These are phyloP conservation scores for Poecilus cupreus DNA, from an alignment of 2,888 invertebrate genomes.

Conservation along the genomic window DNA sequence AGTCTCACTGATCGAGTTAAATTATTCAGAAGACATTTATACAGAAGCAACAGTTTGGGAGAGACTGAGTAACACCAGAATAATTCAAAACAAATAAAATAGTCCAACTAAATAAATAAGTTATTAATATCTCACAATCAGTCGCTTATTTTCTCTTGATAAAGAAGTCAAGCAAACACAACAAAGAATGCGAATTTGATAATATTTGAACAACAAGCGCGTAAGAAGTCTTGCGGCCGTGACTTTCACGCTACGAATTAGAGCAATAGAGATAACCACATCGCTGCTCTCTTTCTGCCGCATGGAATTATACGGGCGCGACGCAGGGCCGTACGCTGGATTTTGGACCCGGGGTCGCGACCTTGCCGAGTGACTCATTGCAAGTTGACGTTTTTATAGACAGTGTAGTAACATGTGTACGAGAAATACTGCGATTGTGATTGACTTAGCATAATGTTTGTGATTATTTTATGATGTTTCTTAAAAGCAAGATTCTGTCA, in stretches of 20 bases:
- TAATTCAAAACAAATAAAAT: not conserved
- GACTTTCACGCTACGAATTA: not conserved
- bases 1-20: no score
- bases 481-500: no score
- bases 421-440: no score
- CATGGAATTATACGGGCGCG: not conserved
- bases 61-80: no score
- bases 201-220: not conserved
- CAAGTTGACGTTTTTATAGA: no score
- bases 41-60: no score
- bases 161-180: not conserved
- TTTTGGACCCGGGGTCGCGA: not conserved
- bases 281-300: not conserved
- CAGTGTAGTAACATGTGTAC: no score
- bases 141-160: not conserved
- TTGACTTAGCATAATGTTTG: no score
- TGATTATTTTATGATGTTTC: no score
- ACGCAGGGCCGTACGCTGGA: not conserved
- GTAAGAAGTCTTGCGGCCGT: not conserved
- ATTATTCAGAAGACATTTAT: no score
- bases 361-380: not conserved
- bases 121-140: not conserved
- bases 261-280: not conserved
- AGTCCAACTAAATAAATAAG: slow-evolving; percentile 10
- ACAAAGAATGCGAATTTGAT: slow-evolving; percentile 13